phyloP scores from a whole-genome alignment of 2,797 vertebrate species.

The Pitangus sulphuratus region DNA sequence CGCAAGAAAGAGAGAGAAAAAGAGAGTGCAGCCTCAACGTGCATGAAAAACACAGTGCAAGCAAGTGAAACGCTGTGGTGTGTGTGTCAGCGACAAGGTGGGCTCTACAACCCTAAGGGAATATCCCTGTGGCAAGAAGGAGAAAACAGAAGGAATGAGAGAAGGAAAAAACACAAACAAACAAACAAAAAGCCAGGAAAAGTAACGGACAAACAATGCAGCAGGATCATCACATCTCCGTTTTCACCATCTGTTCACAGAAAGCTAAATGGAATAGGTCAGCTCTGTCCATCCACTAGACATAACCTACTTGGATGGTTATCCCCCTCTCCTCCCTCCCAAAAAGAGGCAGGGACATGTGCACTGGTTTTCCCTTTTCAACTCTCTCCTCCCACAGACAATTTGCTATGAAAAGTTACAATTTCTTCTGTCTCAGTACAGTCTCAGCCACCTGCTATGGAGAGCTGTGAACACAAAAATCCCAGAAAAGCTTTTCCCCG shows the following conservation, averaged over 20 bases:
- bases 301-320: not conserved
- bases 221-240: conserved; percentile 28
- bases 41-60: conserved; percentile 80
- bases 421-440: not conserved
- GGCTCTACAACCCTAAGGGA: conserved; percentile 65
- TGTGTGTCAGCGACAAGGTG: conserved; percentile 68
- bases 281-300: not conserved
- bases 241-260: conserved; percentile 43
- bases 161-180: conserved; percentile 58
- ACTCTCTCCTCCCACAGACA: not conserved
- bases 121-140: conserved; percentile 62
- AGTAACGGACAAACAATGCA: conserved; percentile 68
- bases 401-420: not conserved
- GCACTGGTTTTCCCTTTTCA: not conserved
- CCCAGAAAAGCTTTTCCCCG: not conserved
- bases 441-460: not conserved
- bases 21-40: conserved; percentile 84
- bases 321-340: not conserved
- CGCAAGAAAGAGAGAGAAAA: conserved; percentile 87
- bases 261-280: not conserved
- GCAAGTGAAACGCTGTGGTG: conserved; percentile 70
- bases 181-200: conserved; percentile 64
- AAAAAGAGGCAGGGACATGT: not conserved
- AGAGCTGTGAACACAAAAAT: not conserved
- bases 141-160: conserved; percentile 70